Evolutionary conservation across 1,140 invertebrate genomes (phyloP).

Genomic region (Drosophila bipectinata): DNA sequence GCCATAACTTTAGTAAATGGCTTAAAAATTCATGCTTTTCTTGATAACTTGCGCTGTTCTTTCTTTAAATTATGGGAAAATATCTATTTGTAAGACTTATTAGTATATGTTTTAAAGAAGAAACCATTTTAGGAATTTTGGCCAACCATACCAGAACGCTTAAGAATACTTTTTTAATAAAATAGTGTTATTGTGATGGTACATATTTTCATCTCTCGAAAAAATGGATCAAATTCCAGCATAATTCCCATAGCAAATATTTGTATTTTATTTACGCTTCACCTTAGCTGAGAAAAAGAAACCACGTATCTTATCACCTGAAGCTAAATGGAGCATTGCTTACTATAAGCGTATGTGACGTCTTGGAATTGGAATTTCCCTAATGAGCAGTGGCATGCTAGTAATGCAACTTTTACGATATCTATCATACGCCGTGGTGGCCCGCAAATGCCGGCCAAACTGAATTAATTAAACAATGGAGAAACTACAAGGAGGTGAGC

Average conservation of each 20-base stretch:
- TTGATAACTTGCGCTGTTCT: background rate
- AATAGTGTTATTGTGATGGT: too few species aligned
- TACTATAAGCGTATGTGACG: conserved; percentile 34
- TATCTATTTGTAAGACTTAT: too few species aligned
- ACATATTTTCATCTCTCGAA: too few species aligned
- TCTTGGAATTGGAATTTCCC: conserved; percentile 54
- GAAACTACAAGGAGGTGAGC: conserved; percentile 8
- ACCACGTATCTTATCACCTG: conserved; percentile 12
- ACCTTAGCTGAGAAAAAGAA: background rate
- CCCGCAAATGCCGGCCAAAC: conserved; percentile 33
- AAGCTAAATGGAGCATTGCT: conserved; percentile 5
- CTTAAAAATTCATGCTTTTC: background rate
- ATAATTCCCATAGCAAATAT: background rate
- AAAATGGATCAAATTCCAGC: background rate
- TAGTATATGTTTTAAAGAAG: too few species aligned
- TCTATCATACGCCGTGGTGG: conserved; percentile 64
- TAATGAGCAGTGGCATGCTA: conserved; percentile 51
- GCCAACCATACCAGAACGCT: too few species aligned
- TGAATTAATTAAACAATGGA: conserved; percentile 74
- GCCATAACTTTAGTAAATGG: background rate
- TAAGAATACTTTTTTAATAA: too few species aligned
- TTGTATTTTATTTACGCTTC: background rate
- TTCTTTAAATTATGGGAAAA: too few species aligned
- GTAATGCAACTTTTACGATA: conserved; percentile 74
- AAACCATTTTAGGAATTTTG: too few species aligned